Evolutionary conservation across 2,797 vertebrate genomes (phyloP), one percentile per base, ranked within the genome.

Genomic region (Poecilia picta): DNA sequence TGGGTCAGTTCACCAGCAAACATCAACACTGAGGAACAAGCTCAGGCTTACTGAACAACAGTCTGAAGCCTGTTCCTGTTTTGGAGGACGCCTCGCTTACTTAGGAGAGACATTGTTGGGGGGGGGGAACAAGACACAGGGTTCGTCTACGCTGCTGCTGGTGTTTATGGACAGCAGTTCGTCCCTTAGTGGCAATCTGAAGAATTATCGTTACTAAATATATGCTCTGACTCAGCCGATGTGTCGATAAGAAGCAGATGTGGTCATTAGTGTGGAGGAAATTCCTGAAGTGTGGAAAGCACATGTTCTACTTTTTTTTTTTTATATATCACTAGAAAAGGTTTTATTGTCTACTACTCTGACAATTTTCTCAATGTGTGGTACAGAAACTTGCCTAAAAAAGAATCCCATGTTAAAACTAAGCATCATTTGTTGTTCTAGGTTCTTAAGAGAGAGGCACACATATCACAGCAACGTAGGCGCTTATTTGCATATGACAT

Each of bases 31-130:
- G 62, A 66, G 33, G 33, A 39, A 39, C 23, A 55, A 55, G 62
- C 7, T 1, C 57, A 16, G 11, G 57, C 57, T 66, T 20, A 33
- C 33, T 36, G 62, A 36, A 36, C 31, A 66, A 64, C 7, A 23
- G 49, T 51, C 12, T 6, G 8, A 15, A 41, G 59, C 5, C 4
- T 0, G 0, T 45, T 82, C 51, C 33, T 28, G 47, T 74, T 80
- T 73, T 75, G 75, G 20, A 66, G 0, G 33, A 59, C 33, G 20
- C 1, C 12, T 31, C 70, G 62, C 71, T 84, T 73, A 59, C n/a
- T 76, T 71, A 57, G 33, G 7, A 33, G 41, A 51, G 33, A 72
- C 12, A 47, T 18, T 55, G 31, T 55, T 73, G n/a, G 0, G 49
- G 31, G 0, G 51, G 31, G 15, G 1, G 11, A 36, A 23, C 8